Evolutionary conservation across 2,797 vertebrate species (phyloP).

Genomic region (Hipposideros larvatus): DNA sequence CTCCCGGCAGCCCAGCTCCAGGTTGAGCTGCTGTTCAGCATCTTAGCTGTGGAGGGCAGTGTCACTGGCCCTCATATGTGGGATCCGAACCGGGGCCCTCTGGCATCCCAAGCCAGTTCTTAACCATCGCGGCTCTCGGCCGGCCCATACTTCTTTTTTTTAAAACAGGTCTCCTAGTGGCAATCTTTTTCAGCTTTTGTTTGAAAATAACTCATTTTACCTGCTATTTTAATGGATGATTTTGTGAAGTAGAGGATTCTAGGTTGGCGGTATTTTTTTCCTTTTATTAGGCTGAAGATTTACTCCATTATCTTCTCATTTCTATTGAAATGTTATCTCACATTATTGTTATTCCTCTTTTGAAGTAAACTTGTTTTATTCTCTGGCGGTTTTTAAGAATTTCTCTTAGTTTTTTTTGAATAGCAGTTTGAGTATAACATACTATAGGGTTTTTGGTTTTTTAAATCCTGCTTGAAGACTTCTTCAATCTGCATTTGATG

Average conservation of each 20-base stretch:
- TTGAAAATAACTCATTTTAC: conserved; percentile 19
- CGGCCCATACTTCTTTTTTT: neutral
- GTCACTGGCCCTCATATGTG: too few relatives aligned
- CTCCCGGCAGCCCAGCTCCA: too few relatives aligned
- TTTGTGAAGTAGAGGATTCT: neutral
- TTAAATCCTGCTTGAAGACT: conserved; percentile 16
- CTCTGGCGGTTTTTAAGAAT: neutral
- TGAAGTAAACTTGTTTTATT: conserved; percentile 24
- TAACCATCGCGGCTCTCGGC: too few relatives aligned
- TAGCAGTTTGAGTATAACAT: neutral
- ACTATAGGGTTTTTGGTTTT: neutral
- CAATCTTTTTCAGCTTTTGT: neutral
- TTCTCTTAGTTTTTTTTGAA: neutral
- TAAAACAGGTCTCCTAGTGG: neutral
- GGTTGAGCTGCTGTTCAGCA: too few relatives aligned
- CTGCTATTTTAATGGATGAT: neutral
- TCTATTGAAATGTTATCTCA: neutral
- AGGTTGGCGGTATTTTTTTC: neutral
- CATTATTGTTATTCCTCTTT: neutral
- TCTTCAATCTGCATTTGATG: neutral
- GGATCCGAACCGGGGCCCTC: too few relatives aligned
- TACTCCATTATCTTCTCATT: neutral
- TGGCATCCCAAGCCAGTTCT: too few relatives aligned
- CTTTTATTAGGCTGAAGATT: neutral
- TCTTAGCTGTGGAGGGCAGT: too few relatives aligned